Evolutionary conservation across 2,888 invertebrate genomes (phyloP).

Genomic region (Dicyrtoma fusca): DNA sequence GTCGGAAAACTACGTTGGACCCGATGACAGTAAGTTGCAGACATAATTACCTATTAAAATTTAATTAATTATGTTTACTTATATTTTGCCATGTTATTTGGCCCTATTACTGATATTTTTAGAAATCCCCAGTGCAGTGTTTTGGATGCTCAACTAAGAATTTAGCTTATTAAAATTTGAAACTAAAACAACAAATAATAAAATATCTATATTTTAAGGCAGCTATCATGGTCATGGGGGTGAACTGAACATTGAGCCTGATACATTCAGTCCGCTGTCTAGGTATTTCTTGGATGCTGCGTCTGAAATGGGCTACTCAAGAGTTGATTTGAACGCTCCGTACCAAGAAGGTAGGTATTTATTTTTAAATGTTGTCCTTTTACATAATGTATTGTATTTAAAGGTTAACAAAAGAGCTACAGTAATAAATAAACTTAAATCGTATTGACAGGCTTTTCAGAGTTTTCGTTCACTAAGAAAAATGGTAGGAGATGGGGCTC

Average conservation of each 20-base stretch:
- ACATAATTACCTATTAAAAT: background rate
- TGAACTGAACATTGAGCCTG: constrained; percentile 37
- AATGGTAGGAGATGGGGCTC: constrained; percentile 40
- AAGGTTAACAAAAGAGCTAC: no score
- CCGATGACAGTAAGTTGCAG: constrained; percentile 17
- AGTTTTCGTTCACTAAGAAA: constrained; percentile 38
- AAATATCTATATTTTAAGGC: constrained; percentile 17
- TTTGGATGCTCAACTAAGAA: no score
- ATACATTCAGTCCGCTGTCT: constrained; percentile 36
- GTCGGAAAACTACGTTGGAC: constrained; percentile 36
- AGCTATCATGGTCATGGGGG: constrained; percentile 41
- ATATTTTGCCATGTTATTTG: no score
- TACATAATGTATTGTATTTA: no score
- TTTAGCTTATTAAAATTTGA: no score
- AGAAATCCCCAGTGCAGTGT: no score
- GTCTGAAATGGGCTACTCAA: constrained; percentile 41
- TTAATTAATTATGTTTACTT: background rate
- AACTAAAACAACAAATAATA: background rate
- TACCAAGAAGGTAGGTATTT: constrained; percentile 38
- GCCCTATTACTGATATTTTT: no score
- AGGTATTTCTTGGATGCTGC: constrained; percentile 41
- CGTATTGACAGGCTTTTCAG: constrained; percentile 42
- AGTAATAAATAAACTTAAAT: background rate
- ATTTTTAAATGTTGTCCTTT: background rate
- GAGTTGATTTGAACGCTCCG: constrained; percentile 43